Conservation (phyloP, 2,888 invertebrate species). For the Oligia fasciuncula region DNA sequence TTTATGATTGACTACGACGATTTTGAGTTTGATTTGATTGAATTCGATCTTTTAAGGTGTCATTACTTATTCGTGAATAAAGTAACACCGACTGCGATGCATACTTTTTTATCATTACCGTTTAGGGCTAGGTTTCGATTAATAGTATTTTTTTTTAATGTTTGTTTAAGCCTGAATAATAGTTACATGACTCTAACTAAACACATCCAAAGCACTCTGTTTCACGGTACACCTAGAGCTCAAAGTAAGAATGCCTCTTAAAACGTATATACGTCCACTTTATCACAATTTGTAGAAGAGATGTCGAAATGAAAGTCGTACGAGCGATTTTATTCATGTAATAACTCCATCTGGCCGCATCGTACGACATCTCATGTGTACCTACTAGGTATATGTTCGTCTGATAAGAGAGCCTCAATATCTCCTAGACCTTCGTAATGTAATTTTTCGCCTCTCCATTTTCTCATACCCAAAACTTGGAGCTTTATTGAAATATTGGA, state of each 20-base stretch:
- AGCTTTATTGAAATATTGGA: slow-evolving; percentile 89
- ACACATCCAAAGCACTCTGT: slow-evolving; percentile 8
- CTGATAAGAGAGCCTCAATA: slow-evolving; percentile 81
- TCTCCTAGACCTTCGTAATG: slow-evolving; percentile 85
- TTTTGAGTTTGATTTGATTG: slow-evolving; percentile 32
- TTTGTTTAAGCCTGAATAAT: background rate
- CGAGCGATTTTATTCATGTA: slow-evolving; percentile 58
- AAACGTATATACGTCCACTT: slow-evolving; percentile 27
- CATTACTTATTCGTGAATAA: background rate
- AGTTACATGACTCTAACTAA: background rate
- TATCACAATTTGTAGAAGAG: slow-evolving; percentile 44
- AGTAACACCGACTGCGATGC: background rate
- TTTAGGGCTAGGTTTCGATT: background rate
- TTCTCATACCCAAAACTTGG: slow-evolving; percentile 84
- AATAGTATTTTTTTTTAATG: background rate
- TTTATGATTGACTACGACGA: slow-evolving; percentile 50
- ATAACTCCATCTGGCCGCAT: slow-evolving; percentile 57
- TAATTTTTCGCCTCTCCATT: slow-evolving; percentile 87
- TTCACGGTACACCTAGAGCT: slow-evolving; percentile 9
- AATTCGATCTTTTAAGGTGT: slow-evolving; percentile 4
- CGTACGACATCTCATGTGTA: slow-evolving; percentile 53
- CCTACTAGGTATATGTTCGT: slow-evolving; percentile 66
- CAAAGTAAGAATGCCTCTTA: slow-evolving; percentile 34
- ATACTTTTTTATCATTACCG: background rate
- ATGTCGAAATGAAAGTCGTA: slow-evolving; percentile 60